A percentile compares a stretch with the other conserved stretches of the same genome.
phyloP scores from a whole-genome alignment of 2,113 vertebrate species.

The Megatriorchis doriae region DNA sequence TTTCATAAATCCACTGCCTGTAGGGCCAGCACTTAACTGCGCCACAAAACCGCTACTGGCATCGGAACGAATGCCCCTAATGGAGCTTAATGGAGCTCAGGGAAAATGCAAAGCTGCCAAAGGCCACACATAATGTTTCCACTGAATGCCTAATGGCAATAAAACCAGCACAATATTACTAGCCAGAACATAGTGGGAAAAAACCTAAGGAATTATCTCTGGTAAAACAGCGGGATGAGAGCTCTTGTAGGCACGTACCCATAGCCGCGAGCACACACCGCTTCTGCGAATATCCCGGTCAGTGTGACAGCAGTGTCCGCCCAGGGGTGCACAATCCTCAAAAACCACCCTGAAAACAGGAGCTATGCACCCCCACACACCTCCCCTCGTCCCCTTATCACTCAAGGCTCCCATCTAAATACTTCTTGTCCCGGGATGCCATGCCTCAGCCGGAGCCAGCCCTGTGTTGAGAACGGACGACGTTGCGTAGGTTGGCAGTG shows the following conservation, averaged over 20 bases:
- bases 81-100: slow-evolving; percentile 18
- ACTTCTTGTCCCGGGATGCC: background rate
- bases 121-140: background rate
- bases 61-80: background rate
- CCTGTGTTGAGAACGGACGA: background rate
- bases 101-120: background rate
- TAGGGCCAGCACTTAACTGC: background rate
- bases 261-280: accelerated
- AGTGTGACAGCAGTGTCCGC: accelerated
- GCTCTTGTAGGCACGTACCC: background rate
- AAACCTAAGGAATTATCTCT: background rate
- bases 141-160: background rate
- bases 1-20: background rate
- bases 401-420: background rate
- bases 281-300: background rate
- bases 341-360: too few species aligned
- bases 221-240: background rate
- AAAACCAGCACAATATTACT: background rate
- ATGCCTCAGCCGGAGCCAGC: background rate
- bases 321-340: background rate
- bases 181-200: background rate
- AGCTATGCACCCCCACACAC: accelerated
- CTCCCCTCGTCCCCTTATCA: accelerated
- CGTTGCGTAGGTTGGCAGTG: accelerated
- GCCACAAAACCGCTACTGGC: background rate